Evolutionary conservation across 1,140 invertebrate species (phyloP).

Genomic region (Mylabris phalerata): DNA sequence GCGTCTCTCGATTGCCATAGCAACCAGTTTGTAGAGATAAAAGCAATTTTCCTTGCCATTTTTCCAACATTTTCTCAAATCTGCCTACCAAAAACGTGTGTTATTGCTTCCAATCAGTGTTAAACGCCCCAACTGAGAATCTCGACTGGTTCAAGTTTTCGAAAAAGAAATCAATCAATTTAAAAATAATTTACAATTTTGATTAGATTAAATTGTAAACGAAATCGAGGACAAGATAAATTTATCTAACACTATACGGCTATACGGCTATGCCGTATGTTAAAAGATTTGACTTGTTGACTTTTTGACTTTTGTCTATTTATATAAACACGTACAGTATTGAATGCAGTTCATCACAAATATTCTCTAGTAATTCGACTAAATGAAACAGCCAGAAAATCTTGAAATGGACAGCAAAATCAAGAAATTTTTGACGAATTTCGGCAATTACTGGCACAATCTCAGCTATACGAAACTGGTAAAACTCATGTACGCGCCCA

Average conservation of each 20-base stretch:
- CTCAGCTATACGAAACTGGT: constrained; percentile 40
- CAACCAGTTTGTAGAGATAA: background rate
- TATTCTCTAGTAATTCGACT: background rate
- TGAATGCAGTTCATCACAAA: constrained; percentile 1
- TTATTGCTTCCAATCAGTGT: too few species aligned
- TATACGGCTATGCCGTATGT: too few species aligned
- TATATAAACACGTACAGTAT: constrained; percentile 4
- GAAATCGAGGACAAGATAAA: background rate
- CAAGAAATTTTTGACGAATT: background rate
- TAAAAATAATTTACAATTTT: too few species aligned
- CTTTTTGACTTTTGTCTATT: constrained; percentile 13
- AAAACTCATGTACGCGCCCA: constrained; percentile 54
- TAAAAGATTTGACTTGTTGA: constrained; percentile 9
- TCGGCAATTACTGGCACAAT: too few species aligned
- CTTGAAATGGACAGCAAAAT: background rate
- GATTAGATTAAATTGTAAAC: too few species aligned
- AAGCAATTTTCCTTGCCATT: background rate
- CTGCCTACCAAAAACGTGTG: too few species aligned
- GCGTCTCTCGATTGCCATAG: background rate
- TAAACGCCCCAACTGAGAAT: background rate
- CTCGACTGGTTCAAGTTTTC: background rate
- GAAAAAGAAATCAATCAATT: background rate
- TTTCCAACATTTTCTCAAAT: background rate
- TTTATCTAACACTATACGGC: background rate
- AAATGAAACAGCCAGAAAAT: background rate